These are phyloP conservation scores for Percopsis transmontana DNA, from an alignment of 2,113 vertebrate genomes.

Conservation along the genomic window DNA sequence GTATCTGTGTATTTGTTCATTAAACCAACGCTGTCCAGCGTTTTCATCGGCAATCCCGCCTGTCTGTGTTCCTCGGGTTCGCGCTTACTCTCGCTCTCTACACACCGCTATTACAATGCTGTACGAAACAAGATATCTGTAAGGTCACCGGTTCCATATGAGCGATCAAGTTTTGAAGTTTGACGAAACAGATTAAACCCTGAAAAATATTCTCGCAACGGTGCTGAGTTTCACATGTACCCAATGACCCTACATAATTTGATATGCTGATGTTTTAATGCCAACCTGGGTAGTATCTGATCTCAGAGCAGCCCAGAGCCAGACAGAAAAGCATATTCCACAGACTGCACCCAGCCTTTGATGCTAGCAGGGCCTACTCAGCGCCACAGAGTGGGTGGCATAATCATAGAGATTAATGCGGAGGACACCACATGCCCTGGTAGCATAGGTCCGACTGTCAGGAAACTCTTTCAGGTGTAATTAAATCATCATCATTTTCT, in stretches of 20 bases:
- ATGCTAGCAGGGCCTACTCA: background rate
- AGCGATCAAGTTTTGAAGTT: background rate
- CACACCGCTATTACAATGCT: too few species aligned
- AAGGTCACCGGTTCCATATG: background rate
- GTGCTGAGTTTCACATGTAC: conserved; percentile 21
- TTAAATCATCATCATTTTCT: background rate
- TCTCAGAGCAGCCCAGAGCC: conserved; percentile 3
- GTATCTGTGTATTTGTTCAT: too few species aligned
- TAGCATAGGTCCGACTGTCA: background rate
- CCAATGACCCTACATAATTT: conserved; percentile 62
- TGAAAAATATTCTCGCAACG: conserved; percentile 27
- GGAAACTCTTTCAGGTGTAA: background rate
- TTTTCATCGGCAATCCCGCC: too few species aligned
- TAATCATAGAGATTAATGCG: conserved; percentile 1
- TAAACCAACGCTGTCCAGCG: too few species aligned
- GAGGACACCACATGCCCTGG: background rate
- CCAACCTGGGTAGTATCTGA: conserved; percentile 28
- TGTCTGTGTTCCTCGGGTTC: too few species aligned
- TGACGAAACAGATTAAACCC: background rate
- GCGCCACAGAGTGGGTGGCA: background rate
- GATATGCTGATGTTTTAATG: conserved; percentile 46
- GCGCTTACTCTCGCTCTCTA: too few species aligned
- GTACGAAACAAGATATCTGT: background rate
- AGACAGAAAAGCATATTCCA: conserved; percentile 12
- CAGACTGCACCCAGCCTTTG: background rate